Conservation (phyloP, 1,140 invertebrate species). For the Himalopsyche phryganea region DNA sequence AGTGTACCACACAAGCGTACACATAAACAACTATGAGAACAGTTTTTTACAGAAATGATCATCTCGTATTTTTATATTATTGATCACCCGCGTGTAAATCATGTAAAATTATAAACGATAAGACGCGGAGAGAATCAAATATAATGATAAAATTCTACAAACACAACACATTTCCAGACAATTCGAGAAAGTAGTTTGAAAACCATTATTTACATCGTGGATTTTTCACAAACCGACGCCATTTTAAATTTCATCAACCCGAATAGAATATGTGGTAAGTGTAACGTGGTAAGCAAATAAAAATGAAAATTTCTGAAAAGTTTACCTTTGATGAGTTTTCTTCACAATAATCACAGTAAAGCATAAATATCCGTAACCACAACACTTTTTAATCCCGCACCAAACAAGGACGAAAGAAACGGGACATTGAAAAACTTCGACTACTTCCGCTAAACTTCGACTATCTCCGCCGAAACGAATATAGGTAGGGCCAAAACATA, state of each 20-base stretch:
- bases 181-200: not conserved
- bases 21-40: too few species aligned
- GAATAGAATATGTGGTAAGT: not conserved
- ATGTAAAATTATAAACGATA: too few species aligned
- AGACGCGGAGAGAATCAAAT: too few species aligned
- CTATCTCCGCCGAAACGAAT: conserved; percentile 5
- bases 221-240: conserved; percentile 14
- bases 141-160: too few species aligned
- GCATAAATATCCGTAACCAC: conserved; percentile 21
- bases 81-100: too few species aligned
- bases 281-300: not conserved
- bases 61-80: too few species aligned
- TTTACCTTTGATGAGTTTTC: conserved; percentile 21
- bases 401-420: conserved; percentile 29
- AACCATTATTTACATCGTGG: conserved; percentile 24
- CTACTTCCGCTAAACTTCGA: conserved; percentile 14
- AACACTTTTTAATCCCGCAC: conserved; percentile 25
- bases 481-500: not conserved
- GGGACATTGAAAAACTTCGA: conserved; percentile 27
- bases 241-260: conserved; percentile 15
- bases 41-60: too few species aligned
- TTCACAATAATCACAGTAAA: conserved; percentile 12
- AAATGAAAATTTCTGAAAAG: not conserved
- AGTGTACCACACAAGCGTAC: too few species aligned
- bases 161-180: too few species aligned